Evolutionary conservation across 2,797 vertebrate species (phyloP).

Genomic region (Pipistrellus pygmaeus): DNA sequence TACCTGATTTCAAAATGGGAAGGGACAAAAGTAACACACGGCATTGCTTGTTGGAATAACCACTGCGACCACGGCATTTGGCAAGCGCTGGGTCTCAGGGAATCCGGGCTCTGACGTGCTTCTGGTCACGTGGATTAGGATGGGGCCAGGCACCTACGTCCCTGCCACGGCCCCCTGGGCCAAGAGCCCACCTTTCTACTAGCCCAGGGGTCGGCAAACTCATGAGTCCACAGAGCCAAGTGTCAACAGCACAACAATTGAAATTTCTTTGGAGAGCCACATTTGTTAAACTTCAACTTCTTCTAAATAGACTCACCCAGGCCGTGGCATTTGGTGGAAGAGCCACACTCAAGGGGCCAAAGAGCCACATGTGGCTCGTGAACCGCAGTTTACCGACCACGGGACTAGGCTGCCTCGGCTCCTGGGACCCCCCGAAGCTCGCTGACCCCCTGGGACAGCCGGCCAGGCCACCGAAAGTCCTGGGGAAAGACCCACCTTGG

Average conservation of each 20-base stretch:
- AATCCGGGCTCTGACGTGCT: too few species aligned
- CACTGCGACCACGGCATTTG: not conserved
- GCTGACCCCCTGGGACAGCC: fast-evolving
- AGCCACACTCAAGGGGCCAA: too few species aligned
- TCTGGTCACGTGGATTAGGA: not conserved
- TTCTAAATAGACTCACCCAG: too few species aligned
- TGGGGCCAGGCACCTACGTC: not conserved
- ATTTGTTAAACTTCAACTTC: too few species aligned
- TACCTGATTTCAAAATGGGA: not conserved
- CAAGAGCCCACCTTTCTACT: not conserved
- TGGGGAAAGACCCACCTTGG: not conserved
- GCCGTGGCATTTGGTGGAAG: too few species aligned
- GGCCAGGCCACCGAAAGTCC: fast-evolving
- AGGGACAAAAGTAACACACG: not conserved
- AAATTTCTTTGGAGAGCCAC: too few species aligned
- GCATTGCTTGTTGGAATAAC: not conserved
- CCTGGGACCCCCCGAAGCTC: not conserved
- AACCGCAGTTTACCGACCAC: too few species aligned
- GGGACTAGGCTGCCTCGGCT: fast-evolving
- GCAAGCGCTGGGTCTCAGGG: not conserved
- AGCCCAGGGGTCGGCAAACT: too few species aligned
- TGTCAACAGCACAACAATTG: too few species aligned
- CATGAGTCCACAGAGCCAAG: too few species aligned
- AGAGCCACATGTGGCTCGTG: too few species aligned
- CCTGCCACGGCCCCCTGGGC: not conserved